Percentiles rank a stretch among this genome's conserved stretches.
phyloP scores from a whole-genome alignment of 2,888 invertebrate genomes.

The Phaedon cochleariae region DNA sequence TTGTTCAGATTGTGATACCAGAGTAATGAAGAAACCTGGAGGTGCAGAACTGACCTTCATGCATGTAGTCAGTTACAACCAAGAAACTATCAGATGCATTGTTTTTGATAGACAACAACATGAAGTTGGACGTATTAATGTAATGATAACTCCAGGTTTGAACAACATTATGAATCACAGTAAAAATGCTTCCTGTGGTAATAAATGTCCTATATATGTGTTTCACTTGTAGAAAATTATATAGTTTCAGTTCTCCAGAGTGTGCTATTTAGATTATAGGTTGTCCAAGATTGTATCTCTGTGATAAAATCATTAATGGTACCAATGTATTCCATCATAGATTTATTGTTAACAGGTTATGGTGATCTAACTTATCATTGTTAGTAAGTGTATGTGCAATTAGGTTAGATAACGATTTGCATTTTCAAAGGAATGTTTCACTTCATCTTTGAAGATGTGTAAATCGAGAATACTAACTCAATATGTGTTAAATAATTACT shows the following conservation, averaged over 20 bases:
- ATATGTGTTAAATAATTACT: neutral
- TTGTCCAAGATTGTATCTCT: neutral
- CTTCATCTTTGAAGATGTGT: neutral
- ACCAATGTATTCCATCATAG: neutral
- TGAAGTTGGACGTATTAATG: slow-evolving; percentile 41
- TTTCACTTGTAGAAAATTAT: slow-evolving; percentile 13
- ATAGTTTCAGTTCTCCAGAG: neutral
- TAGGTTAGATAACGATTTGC: neutral
- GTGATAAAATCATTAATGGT: slow-evolving; percentile 7
- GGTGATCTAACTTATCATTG: neutral
- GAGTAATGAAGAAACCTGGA: slow-evolving; percentile 28
- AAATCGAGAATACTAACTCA: neutral
- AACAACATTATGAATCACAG: slow-evolving; percentile 31
- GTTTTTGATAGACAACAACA: slow-evolving; percentile 36
- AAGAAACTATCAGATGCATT: slow-evolving; percentile 43
- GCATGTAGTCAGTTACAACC: slow-evolving; percentile 54
- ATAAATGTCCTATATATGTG: slow-evolving; percentile 18
- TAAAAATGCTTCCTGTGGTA: slow-evolving; percentile 43
- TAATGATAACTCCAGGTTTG: slow-evolving; percentile 47
- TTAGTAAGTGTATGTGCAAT: slow-evolving; percentile 12
- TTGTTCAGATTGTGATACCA: slow-evolving; percentile 30
- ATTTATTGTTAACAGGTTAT: slow-evolving; percentile 11
- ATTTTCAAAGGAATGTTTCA: neutral
- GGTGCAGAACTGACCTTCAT: slow-evolving; percentile 50
- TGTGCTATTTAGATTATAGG: slow-evolving; percentile 3